Conservation (phyloP, 2,888 invertebrate species). For the Lottia scabra region DNA sequence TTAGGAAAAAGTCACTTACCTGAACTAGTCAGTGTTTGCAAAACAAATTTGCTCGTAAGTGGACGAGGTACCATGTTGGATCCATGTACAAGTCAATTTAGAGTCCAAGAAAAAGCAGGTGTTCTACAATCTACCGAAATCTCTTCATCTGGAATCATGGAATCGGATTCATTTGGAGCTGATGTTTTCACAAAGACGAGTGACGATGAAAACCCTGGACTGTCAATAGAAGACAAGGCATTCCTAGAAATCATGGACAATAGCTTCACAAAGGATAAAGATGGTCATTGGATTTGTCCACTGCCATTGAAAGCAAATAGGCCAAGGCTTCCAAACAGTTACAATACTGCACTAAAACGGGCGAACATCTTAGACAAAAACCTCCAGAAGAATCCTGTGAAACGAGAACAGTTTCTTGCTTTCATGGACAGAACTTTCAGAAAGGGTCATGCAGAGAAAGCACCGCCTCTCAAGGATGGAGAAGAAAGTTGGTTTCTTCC, state of each 20-base stretch:
- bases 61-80: too few species aligned
- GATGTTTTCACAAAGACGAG: slow-evolving; percentile 17
- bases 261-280: slow-evolving; percentile 3
- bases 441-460: slow-evolving; percentile 24
- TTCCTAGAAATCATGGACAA: slow-evolving; percentile 25
- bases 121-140: too few species aligned
- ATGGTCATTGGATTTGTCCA: slow-evolving; percentile 20
- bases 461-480: slow-evolving; percentile 16
- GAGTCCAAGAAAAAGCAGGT: too few species aligned
- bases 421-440: slow-evolving; percentile 12
- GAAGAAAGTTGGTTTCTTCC: slow-evolving; percentile 39
- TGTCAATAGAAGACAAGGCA: slow-evolving; percentile 26
- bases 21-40: too few species aligned
- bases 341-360: slow-evolving; percentile 11
- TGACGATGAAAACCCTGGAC: slow-evolving; percentile 22
- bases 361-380: slow-evolving; percentile 1
- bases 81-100: too few species aligned
- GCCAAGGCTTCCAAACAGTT: slow-evolving; percentile 7
- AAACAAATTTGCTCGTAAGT: too few species aligned
- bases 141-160: too few species aligned
- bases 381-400: slow-evolving; percentile 11
- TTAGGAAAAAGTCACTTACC: too few species aligned
- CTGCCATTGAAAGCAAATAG: neutral
- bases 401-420: slow-evolving; percentile 15
- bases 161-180: too few species aligned